Percentiles rank a stretch among this genome's conserved stretches.
Conservation (phyloP, 2,113 vertebrate species). For the Marmota monax region DNA sequence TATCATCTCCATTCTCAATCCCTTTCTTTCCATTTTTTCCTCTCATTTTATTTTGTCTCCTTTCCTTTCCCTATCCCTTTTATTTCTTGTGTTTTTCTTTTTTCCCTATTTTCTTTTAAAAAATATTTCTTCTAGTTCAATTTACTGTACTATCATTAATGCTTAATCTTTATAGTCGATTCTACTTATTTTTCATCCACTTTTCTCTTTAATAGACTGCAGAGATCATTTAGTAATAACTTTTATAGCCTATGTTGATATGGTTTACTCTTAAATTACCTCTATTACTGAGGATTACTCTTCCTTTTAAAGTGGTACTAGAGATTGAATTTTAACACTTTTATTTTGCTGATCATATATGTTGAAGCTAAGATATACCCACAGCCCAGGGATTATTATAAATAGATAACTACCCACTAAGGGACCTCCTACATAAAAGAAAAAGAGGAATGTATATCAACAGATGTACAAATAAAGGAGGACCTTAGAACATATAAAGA, state of each 20-base stretch:
- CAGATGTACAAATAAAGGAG: background rate
- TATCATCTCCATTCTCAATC: background rate
- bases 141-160: background rate
- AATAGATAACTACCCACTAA: background rate
- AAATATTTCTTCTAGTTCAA: background rate
- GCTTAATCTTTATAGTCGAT: background rate
- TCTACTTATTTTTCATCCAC: background rate
- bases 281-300: background rate
- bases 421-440: background rate
- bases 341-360: background rate
- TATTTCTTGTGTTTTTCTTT: background rate
- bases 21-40: background rate
- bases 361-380: background rate
- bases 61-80: background rate
- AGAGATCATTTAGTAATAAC: background rate
- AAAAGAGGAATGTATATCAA: background rate
- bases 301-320: background rate
- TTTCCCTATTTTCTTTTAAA: background rate
- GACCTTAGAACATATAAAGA: too few relatives aligned
- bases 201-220: background rate
- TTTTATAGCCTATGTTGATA: background rate
- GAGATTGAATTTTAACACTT: background rate
- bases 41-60: background rate
- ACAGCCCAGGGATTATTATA: background rate
- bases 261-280: background rate